These are phyloP conservation scores for Psilanteris sp. DNA, from an alignment of 1,140 invertebrate genomes.

Conservation along the genomic window DNA sequence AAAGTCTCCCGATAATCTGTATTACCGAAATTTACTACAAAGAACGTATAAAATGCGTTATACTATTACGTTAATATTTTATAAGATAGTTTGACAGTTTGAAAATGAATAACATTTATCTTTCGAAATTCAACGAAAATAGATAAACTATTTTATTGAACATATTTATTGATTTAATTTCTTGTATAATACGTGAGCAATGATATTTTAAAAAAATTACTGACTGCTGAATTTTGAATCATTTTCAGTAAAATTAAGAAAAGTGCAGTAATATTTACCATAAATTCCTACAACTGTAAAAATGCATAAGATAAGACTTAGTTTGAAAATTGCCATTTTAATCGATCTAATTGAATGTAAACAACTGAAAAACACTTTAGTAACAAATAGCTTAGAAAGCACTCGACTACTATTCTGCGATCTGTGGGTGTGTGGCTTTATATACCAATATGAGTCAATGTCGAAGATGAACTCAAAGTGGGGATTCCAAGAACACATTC, in stretches of 20 bases:
- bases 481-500: constrained; percentile 62
- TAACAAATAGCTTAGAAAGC: constrained; percentile 22
- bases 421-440: constrained; percentile 50
- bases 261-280: constrained; percentile 23
- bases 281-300: constrained; percentile 6
- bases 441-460: constrained; percentile 57
- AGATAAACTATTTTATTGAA: no score
- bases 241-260: neutral
- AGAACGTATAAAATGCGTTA: no score
- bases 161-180: no score
- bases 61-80: no score
- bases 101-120: no score
- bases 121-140: no score
- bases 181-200: no score
- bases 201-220: no score
- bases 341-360: constrained; percentile 1
- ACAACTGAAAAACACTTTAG: constrained; percentile 17
- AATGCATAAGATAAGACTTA: neutral
- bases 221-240: no score
- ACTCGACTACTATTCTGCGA: constrained; percentile 50
- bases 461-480: constrained; percentile 43
- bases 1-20: no score
- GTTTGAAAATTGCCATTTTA: constrained; percentile 31
- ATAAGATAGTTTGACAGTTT: no score
- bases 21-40: no score